These are phyloP conservation scores for Hypena proboscidalis DNA, from an alignment of 2,888 invertebrate species.

Conservation along the genomic window DNA sequence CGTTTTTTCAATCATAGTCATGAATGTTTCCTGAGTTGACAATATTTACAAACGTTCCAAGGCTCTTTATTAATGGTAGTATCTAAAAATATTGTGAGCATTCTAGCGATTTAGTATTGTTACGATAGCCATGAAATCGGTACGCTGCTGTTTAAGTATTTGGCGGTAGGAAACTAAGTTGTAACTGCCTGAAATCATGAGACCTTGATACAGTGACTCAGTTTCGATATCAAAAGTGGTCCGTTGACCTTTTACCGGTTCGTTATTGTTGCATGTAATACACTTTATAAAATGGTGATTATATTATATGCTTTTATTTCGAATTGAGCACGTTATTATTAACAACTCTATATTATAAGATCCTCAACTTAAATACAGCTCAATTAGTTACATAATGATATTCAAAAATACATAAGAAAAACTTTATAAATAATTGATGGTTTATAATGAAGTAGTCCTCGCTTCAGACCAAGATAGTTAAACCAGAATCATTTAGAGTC, in stretches of 20 bases:
- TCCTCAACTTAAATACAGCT: no score
- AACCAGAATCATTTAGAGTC: conserved; percentile 30
- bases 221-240: conserved; percentile 77
- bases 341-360: no score
- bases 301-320: conserved; percentile 10
- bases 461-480: conserved; percentile 29
- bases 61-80: conserved; percentile 27
- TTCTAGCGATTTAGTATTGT: conserved; percentile 37
- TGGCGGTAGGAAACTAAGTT: conserved; percentile 47
- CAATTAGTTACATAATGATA: conserved; percentile 12
- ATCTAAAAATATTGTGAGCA: conserved; percentile 23
- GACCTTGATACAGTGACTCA: conserved; percentile 82
- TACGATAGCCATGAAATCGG: conserved; percentile 56
- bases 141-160: conserved; percentile 46
- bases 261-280: conserved; percentile 63
- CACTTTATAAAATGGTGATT: conserved; percentile 37
- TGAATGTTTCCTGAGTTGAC: conserved; percentile 33
- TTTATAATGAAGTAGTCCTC: conserved; percentile 30
- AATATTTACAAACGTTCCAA: conserved; percentile 27
- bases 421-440: conserved; percentile 35
- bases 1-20: conserved; percentile 27
- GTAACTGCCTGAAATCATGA: conserved; percentile 68
- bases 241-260: conserved; percentile 79
- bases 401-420: conserved; percentile 17
- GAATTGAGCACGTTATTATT: neutral